Conservation (phyloP, 2,888 invertebrate species). For the Cephus sareptanus region DNA sequence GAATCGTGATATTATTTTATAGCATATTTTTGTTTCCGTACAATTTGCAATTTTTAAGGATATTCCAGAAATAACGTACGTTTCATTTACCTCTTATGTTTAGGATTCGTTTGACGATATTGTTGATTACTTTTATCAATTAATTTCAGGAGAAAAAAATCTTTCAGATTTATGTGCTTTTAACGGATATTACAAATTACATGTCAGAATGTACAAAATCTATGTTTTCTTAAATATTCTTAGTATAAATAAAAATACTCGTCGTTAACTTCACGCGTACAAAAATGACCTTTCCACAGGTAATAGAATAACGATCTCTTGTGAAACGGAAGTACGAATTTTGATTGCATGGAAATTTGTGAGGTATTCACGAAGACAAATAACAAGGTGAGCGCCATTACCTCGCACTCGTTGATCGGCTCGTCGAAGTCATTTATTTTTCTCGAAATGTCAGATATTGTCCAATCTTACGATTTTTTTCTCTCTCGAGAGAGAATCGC, state of each 20-base stretch:
- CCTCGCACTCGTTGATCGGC: conserved; percentile 19
- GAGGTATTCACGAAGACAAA: neutral
- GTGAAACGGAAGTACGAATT: neutral
- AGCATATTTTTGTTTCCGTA: neutral
- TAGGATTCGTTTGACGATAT: neutral
- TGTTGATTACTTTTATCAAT: neutral
- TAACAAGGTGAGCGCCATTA: conserved; percentile 27
- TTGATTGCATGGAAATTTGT: neutral
- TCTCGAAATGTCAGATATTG: neutral
- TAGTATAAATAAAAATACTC: neutral
- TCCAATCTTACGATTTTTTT: neutral
- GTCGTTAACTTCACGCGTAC: neutral
- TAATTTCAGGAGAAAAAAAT: neutral
- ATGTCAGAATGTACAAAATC: neutral
- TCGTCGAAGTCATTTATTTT: neutral
- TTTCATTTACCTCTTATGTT: neutral
- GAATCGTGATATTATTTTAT: neutral
- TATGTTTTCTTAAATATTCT: neutral
- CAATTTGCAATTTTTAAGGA: neutral
- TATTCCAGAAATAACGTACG: neutral
- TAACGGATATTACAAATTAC: neutral
- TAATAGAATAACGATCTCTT: neutral
- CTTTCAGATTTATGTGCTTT: neutral
- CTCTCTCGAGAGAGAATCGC: neutral
- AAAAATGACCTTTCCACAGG: neutral